Evolutionary conservation across 2,888 invertebrate genomes (phyloP).

Genomic region (Bellardia bayeri): DNA sequence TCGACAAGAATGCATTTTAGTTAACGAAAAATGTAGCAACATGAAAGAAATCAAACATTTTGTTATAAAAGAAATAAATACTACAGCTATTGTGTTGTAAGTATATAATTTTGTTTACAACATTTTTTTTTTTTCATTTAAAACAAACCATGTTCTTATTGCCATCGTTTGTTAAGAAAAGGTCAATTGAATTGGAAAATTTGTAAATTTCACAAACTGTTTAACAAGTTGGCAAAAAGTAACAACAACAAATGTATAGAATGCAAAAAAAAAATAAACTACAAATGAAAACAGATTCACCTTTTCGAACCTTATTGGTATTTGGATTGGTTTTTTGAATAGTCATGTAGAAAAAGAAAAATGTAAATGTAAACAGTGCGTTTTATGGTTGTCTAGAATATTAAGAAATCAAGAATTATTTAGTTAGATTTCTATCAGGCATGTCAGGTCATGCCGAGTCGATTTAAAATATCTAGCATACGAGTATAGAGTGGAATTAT

Average conservation of each 20-base stretch:
- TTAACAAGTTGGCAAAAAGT: slow-evolving; percentile 52
- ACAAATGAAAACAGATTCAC: not conserved
- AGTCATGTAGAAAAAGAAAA: too few species aligned
- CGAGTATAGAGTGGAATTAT: too few species aligned
- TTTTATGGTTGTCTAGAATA: too few species aligned
- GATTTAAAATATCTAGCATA: too few species aligned
- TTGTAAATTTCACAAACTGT: slow-evolving; percentile 67
- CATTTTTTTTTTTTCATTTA: slow-evolving; percentile 33
- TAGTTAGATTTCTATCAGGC: too few species aligned
- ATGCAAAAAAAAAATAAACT: not conserved
- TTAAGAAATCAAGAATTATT: too few species aligned
- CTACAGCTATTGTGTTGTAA: slow-evolving; percentile 42
- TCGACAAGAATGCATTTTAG: slow-evolving; percentile 52
- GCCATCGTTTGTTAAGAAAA: slow-evolving; percentile 63
- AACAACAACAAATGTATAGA: slow-evolving; percentile 12
- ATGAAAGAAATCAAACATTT: slow-evolving; percentile 63
- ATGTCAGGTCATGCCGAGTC: too few species aligned
- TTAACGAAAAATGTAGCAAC: not conserved
- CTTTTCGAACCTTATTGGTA: not conserved
- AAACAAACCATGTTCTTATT: slow-evolving; percentile 52
- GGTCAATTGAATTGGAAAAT: slow-evolving; percentile 73
- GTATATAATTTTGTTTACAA: not conserved
- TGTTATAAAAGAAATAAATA: slow-evolving; percentile 53
- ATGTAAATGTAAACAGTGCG: too few species aligned
- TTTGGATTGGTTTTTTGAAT: too few species aligned